Percentiles rank a stretch among this genome's conserved stretches.
phyloP scores from a whole-genome alignment of 2,797 vertebrate species.

The Pseudochirops corinnae region DNA sequence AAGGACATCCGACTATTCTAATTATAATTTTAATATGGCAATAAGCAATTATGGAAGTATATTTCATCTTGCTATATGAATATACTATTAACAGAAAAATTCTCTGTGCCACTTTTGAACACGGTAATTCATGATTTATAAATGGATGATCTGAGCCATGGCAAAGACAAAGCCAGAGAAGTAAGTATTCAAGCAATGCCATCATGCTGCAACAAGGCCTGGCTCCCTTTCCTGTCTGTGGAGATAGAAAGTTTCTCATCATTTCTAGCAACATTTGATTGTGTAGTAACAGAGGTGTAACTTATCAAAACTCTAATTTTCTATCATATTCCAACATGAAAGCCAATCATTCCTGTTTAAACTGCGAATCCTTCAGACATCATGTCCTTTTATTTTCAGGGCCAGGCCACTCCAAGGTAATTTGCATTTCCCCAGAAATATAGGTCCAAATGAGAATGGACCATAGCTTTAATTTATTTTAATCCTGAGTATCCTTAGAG shows the following conservation, averaged over 20 bases:
- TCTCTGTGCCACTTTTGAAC: conserved; percentile 11
- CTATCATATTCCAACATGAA: not conserved
- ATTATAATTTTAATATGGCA: not conserved
- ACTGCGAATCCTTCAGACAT: not conserved
- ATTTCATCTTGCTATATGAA: not conserved
- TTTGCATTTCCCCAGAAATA: not conserved
- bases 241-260: not conserved
- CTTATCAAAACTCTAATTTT: not conserved
- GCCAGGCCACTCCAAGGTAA: not conserved
- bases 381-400: not conserved
- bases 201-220: not conserved
- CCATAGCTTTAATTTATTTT: accelerated
- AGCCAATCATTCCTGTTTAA: not conserved
- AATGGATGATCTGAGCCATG: not conserved
- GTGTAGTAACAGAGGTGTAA: not conserved
- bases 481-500: not conserved
- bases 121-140: not conserved
- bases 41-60: not conserved
- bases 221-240: not conserved
- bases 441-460: not conserved
- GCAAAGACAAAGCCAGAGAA: not conserved
- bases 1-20: not conserved
- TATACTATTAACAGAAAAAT: conserved; percentile 3
- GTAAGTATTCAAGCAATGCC: not conserved
- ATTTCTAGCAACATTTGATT: not conserved